Conservation (phyloP, 2,113 vertebrate genomes). For the Brachypodius melanocephalos region DNA sequence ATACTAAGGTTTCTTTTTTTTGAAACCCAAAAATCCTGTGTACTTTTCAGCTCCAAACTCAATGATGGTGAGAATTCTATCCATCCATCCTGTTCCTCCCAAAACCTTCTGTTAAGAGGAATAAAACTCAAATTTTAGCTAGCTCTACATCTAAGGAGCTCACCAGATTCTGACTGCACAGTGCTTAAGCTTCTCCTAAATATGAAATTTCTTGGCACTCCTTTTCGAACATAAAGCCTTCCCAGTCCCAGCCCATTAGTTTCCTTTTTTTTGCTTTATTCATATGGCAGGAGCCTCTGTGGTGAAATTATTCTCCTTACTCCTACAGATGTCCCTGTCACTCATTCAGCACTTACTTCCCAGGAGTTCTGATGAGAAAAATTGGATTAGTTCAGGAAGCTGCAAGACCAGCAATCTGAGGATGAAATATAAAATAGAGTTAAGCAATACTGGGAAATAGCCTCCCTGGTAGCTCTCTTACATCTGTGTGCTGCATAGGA, state of each 20-base stretch:
- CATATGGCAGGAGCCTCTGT: neutral
- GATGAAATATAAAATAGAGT: neutral
- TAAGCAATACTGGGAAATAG: neutral
- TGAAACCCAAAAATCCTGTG: neutral
- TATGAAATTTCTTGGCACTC: conserved; percentile 24
- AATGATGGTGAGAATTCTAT: neutral
- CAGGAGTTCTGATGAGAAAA: neutral
- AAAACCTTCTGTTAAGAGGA: neutral
- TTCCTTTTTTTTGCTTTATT: conserved; percentile 19
- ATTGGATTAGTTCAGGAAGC: neutral
- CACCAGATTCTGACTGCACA: neutral
- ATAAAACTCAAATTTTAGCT: neutral
- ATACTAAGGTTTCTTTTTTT: neutral
- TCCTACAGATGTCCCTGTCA: conserved; percentile 24
- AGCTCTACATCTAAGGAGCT: neutral
- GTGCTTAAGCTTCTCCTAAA: neutral
- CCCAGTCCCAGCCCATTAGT: neutral
- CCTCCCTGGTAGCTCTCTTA: neutral
- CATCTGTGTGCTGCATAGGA: neutral
- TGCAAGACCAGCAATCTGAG: neutral
- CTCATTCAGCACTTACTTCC: neutral
- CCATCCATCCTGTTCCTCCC: neutral
- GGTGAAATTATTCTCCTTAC: neutral
- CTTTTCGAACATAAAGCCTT: neutral
- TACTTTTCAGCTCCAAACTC: neutral